phyloP scores from a whole-genome alignment of 2,797 vertebrate genomes.

The Triplophysa yarkandensis region DNA sequence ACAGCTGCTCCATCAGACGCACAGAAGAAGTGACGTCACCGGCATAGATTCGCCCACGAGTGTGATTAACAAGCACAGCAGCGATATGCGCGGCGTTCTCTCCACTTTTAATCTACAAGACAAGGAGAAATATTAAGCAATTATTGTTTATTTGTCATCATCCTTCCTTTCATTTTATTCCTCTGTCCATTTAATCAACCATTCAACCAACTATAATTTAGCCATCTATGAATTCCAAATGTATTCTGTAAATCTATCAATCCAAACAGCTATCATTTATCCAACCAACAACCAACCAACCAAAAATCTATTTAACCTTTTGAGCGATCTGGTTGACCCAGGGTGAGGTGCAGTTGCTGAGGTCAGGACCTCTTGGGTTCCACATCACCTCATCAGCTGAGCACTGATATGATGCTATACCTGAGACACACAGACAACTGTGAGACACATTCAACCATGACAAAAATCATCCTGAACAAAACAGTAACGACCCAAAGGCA shows the following conservation, averaged over 20 bases:
- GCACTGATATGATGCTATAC: conserved; percentile 91
- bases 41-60: conserved; percentile 87
- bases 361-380: conserved; percentile 89
- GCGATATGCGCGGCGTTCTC: conserved; percentile 94
- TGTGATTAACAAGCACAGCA: conserved; percentile 88
- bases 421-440: conserved; percentile 63
- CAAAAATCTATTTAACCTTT: too few relatives aligned
- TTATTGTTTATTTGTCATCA: too few relatives aligned
- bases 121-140: too few relatives aligned
- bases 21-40: conserved; percentile 93
- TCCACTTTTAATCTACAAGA: conserved; percentile 88
- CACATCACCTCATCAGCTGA: conserved; percentile 82
- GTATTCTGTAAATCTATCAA: too few relatives aligned
- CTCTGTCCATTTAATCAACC: too few relatives aligned
- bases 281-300: too few relatives aligned
- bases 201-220: too few relatives aligned
- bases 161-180: background rate
- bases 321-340: conserved; percentile 95
- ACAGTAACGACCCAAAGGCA: background rate
- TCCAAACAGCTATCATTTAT: too few relatives aligned
- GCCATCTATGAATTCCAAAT: too few relatives aligned
- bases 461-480: too few relatives aligned
- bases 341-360: conserved; percentile 93
- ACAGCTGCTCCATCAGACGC: conserved; percentile 87
- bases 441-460: too few relatives aligned